These are phyloP conservation scores for Lasioglossum leucozonium DNA, from an alignment of 2,888 invertebrate genomes.

Conservation along the genomic window DNA sequence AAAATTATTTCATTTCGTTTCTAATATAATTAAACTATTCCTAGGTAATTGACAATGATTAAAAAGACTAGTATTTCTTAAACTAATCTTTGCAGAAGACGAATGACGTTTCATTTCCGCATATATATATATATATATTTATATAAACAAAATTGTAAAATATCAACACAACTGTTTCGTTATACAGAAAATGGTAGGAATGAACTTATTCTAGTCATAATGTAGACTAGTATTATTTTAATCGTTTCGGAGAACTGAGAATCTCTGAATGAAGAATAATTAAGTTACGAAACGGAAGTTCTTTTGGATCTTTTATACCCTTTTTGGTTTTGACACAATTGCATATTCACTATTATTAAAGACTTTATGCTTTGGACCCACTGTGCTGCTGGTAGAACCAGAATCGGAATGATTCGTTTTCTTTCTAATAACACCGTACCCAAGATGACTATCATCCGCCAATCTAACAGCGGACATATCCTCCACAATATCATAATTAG, in stretches of 20 bases:
- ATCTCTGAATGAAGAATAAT: conserved; percentile 48
- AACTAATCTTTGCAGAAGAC: conserved; percentile 43
- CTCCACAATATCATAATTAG: conserved; percentile 91
- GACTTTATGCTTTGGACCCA: conserved; percentile 88
- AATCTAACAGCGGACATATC: conserved; percentile 89
- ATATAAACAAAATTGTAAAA: conserved; percentile 43
- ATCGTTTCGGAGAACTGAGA: conserved; percentile 42
- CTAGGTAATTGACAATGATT: conserved; percentile 49
- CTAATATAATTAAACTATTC: conserved; percentile 41
- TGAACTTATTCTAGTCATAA: conserved; percentile 49
- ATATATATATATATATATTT: conserved; percentile 32
- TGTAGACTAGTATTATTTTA: conserved; percentile 64
- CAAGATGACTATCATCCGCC: conserved; percentile 92
- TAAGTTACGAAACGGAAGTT: conserved; percentile 33
- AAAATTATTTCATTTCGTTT: conserved; percentile 32
- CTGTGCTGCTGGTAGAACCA: conserved; percentile 75
- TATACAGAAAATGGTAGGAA: conserved; percentile 38
- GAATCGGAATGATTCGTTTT: conserved; percentile 82
- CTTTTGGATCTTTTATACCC: conserved; percentile 86
- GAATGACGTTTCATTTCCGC: conserved; percentile 35
- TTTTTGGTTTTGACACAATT: conserved; percentile 93
- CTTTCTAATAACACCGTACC: conserved; percentile 92
- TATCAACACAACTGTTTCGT: conserved; percentile 42
- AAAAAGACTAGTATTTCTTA: conserved; percentile 65
- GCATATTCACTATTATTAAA: conserved; percentile 93